Conservation (phyloP, 2,113 vertebrate genomes). For the Merops nubicus region DNA sequence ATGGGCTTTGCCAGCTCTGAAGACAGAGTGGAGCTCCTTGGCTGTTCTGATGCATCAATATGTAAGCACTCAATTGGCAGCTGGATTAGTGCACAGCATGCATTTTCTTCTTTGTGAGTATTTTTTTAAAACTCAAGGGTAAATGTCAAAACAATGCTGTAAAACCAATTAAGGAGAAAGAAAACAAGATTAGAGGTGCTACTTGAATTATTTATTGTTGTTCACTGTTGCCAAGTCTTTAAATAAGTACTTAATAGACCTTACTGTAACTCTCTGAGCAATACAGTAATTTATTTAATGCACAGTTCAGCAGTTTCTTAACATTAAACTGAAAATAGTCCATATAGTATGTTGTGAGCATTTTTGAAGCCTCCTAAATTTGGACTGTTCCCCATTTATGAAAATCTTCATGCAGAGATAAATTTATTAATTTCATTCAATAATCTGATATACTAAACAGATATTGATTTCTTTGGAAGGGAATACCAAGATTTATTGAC, state of each 20-base stretch:
- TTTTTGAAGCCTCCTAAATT: conserved; percentile 2
- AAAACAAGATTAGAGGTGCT: conserved; percentile 72
- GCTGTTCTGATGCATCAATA: conserved; percentile 6
- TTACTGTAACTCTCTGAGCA: conserved; percentile 59
- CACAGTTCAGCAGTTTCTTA: conserved; percentile 48
- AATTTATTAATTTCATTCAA: not conserved
- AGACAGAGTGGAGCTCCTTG: not conserved
- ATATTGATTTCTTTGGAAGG: not conserved
- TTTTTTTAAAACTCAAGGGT: conserved; percentile 58
- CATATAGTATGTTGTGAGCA: not conserved
- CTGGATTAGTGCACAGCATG: conserved; percentile 51
- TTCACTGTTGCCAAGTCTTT: conserved; percentile 58
- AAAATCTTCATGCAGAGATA: not conserved
- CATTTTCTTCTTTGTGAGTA: conserved; percentile 35
- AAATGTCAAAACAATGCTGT: conserved; percentile 74
- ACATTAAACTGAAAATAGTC: not conserved
- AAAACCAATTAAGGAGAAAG: conserved; percentile 70
- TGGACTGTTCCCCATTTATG: not conserved
- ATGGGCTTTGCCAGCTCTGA: not conserved
- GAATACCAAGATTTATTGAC: conserved; percentile 42
- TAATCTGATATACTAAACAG: conserved; percentile 27
- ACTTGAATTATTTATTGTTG: conserved; percentile 73
- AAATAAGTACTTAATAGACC: conserved; percentile 68
- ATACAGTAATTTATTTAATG: conserved; percentile 57
- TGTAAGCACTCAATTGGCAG: conserved; percentile 34